phyloP scores from a whole-genome alignment of 2,888 invertebrate genomes.

The Drosophila colorata region DNA sequence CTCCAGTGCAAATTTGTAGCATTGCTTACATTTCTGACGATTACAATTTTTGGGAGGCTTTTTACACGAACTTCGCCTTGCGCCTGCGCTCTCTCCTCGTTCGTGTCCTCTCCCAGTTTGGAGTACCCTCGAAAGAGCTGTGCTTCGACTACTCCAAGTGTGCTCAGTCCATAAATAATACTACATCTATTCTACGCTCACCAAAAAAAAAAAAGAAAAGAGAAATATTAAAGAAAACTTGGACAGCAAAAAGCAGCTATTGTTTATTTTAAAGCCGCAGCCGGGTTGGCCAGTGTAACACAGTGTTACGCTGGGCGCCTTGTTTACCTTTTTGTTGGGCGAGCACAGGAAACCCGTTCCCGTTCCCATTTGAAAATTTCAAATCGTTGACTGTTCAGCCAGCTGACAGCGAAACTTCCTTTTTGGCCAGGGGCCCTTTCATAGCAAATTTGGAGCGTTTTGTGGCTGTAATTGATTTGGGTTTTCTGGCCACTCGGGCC shows the following conservation, averaged over 20 bases:
- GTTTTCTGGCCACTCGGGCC: conserved; percentile 33
- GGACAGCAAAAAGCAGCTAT: conserved; percentile 35
- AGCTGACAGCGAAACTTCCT: conserved; percentile 68
- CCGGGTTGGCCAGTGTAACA: conserved; percentile 38
- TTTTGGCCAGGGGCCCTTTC: conserved; percentile 24
- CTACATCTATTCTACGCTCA: conserved; percentile 20
- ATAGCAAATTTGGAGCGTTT: conserved; percentile 32
- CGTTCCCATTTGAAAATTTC: conserved; percentile 70
- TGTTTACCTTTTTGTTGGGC: conserved; percentile 65
- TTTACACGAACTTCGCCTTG: conserved; percentile 56
- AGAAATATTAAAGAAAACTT: conserved; percentile 26
- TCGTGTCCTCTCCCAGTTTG: conserved; percentile 47
- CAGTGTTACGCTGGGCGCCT: conserved; percentile 20
- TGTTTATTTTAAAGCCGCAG: conserved; percentile 31
- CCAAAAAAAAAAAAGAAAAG: conserved; percentile 2
- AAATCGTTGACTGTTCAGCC: conserved; percentile 47
- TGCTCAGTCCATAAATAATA: conserved; percentile 21
- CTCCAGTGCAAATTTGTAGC: conserved; percentile 25
- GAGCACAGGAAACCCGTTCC: conserved; percentile 59
- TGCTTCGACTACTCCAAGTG: conserved; percentile 67
- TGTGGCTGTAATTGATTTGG: conserved; percentile 72
- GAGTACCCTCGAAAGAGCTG: conserved; percentile 52
- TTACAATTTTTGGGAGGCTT: conserved; percentile 55
- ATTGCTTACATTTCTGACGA: conserved; percentile 50
- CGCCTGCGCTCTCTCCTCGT: conserved; percentile 66